Evolutionary conservation across 2,113 vertebrate genomes (phyloP).

Genomic region (Cnemophilus loriae): DNA sequence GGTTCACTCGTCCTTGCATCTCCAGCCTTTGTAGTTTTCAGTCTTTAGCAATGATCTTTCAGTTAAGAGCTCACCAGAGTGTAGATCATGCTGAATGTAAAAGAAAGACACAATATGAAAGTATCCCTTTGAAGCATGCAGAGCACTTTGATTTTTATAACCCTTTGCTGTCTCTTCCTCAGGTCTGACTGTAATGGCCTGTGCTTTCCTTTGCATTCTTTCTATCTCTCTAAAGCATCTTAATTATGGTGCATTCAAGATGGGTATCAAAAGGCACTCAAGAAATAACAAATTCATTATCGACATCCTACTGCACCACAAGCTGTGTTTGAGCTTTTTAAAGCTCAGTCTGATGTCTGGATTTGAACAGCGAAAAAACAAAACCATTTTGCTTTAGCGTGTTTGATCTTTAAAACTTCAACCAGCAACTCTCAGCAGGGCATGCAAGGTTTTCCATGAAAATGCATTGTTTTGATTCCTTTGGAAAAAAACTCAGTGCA

Average conservation of each 20-base stretch:
- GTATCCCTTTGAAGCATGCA: not conserved
- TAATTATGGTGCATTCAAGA: conserved; percentile 33
- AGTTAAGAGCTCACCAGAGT: conserved; percentile 79
- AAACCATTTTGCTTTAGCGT: not conserved
- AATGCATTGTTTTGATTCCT: not conserved
- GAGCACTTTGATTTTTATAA: conserved; percentile 31
- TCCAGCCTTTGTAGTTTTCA: conserved; percentile 31
- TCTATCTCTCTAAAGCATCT: conserved; percentile 2
- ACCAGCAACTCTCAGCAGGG: not conserved
- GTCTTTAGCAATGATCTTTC: conserved; percentile 34
- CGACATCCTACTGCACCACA: not conserved
- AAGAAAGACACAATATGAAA: conserved; percentile 41
- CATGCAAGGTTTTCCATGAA: not conserved
- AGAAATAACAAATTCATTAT: conserved; percentile 46
- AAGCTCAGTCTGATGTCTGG: not conserved
- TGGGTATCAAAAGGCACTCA: not conserved
- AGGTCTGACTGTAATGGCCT: not conserved
- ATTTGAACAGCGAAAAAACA: not conserved
- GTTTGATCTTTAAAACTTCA: conserved; percentile 28
- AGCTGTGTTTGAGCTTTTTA: conserved; percentile 40
- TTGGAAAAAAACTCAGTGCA: not conserved
- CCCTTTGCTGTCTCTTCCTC: conserved; percentile 13
- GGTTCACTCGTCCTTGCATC: not conserved
- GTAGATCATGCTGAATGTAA: conserved; percentile 79
- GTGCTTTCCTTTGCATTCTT: conserved; percentile 6